These are phyloP conservation scores for Malacoctenus gilli DNA, from an alignment of 2,797 vertebrate genomes.

Conservation along the genomic window DNA sequence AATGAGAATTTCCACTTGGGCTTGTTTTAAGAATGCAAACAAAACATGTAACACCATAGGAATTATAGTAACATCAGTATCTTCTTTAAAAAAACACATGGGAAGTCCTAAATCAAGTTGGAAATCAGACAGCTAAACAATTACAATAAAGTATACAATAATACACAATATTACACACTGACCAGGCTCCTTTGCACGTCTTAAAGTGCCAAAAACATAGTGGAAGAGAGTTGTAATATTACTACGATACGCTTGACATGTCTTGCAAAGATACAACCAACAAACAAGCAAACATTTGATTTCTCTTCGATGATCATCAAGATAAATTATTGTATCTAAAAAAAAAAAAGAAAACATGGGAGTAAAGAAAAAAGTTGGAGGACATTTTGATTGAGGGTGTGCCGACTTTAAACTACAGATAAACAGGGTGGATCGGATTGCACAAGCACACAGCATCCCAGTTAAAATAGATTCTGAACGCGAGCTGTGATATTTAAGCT, in stretches of 20 bases:
- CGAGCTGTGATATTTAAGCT: too few species aligned
- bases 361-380: not conserved
- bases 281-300: constrained; percentile 1
- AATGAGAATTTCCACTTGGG: constrained; percentile 75
- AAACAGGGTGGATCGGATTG: too few species aligned
- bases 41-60: constrained; percentile 71
- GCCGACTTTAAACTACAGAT: too few species aligned
- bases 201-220: constrained; percentile 69
- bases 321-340: constrained; percentile 11
- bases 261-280: too few species aligned
- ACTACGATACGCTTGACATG: constrained; percentile 25
- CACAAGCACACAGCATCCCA: too few species aligned
- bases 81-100: constrained; percentile 58
- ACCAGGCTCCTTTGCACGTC: constrained; percentile 59
- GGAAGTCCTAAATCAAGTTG: constrained; percentile 65
- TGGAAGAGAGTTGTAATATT: constrained; percentile 63
- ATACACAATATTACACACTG: constrained; percentile 81
- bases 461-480: too few species aligned
- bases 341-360: not conserved
- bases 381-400: too few species aligned
- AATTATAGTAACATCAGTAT: constrained; percentile 66
- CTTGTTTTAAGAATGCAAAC: constrained; percentile 73
- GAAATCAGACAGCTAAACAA: constrained; percentile 73
- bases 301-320: constrained; percentile 15
- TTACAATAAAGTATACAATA: constrained; percentile 80